Evolutionary conservation across 2,888 invertebrate genomes (phyloP).

Genomic region (Rhodophaea formosa): DNA sequence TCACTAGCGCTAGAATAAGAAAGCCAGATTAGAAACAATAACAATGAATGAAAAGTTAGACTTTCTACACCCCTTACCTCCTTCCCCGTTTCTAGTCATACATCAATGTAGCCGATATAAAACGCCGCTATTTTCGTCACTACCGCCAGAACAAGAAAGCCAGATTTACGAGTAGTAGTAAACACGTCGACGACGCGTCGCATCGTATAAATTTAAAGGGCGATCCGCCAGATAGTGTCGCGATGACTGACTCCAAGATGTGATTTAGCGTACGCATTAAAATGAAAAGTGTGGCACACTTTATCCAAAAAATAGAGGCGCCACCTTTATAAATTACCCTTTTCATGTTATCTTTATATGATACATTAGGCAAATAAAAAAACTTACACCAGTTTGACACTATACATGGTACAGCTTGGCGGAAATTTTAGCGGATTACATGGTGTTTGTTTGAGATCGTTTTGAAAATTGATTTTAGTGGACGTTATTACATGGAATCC

Average conservation of each 20-base stretch:
- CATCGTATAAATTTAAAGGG: constrained; percentile 10
- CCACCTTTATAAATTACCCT: not conserved
- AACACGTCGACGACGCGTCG: constrained; percentile 4
- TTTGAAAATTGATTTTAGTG: no score
- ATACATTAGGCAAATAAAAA: no score
- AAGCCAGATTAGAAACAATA: constrained; percentile 8
- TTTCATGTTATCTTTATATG: not conserved
- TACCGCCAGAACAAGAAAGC: not conserved
- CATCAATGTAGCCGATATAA: not conserved
- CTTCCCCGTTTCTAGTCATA: no score
- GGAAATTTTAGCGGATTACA: no score
- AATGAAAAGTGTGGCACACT: not conserved
- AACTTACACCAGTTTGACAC: no score
- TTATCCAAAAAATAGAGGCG: not conserved
- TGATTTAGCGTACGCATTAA: not conserved
- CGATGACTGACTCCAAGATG: not conserved
- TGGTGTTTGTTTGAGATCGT: no score
- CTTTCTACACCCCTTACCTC: no score
- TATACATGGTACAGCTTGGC: no score
- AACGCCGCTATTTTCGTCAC: not conserved
- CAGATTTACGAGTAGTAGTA: constrained; percentile 7
- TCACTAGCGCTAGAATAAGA: constrained; percentile 1
- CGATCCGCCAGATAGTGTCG: not conserved
- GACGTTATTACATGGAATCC: no score
- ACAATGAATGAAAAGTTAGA: no score